phyloP scores from a whole-genome alignment of 2,797 vertebrate genomes.

The Ceryle rudis region DNA sequence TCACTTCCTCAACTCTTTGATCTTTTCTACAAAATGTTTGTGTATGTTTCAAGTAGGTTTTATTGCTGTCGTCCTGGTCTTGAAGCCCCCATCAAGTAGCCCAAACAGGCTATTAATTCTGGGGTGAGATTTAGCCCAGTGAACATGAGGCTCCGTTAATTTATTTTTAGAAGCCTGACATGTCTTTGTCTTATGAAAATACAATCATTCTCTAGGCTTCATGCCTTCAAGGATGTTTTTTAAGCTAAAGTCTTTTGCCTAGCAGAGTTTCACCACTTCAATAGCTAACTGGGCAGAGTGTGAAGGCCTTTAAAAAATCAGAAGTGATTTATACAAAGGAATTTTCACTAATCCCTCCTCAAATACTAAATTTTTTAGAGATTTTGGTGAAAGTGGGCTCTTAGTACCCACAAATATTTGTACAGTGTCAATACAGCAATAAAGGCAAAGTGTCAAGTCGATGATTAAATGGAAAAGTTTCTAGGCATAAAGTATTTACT shows the following conservation, averaged over 20 bases:
- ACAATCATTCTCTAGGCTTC: neutral
- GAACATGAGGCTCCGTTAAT: neutral
- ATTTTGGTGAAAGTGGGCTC: neutral
- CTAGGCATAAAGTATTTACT: neutral
- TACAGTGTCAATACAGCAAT: neutral
- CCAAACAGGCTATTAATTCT: neutral
- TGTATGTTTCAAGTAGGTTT: too few species aligned
- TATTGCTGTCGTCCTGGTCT: neutral
- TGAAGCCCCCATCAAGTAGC: neutral
- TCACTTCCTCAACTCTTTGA: too few species aligned
- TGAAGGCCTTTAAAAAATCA: conserved; percentile 16
- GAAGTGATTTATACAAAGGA: neutral
- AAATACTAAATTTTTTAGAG: neutral
- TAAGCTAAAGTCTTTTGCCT: neutral
- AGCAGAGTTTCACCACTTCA: neutral
- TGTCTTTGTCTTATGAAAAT: neutral
- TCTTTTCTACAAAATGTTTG: too few species aligned
- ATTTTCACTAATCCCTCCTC: neutral
- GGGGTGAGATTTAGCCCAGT: neutral
- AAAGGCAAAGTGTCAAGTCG: conserved; percentile 16
- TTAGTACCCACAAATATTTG: conserved; percentile 19
- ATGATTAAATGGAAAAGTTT: neutral
- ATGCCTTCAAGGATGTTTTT: neutral
- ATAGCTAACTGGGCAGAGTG: neutral
- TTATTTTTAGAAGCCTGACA: neutral